These are phyloP conservation scores for Drosophila ustulata DNA, from an alignment of 2,888 invertebrate species.

Conservation along the genomic window DNA sequence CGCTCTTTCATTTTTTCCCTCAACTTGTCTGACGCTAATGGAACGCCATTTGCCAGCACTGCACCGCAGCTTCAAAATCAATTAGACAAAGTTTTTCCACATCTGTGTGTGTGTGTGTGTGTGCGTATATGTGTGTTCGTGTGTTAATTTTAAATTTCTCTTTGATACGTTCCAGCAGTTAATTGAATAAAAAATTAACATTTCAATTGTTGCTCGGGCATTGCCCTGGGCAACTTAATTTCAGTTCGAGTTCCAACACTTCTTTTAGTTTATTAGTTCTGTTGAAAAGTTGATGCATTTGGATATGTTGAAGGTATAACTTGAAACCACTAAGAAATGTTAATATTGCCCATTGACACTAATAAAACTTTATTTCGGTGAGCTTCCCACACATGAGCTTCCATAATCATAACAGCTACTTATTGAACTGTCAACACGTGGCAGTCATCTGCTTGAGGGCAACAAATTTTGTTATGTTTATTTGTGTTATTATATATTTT, in stretches of 20 bases:
- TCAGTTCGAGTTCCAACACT: slow-evolving; percentile 12
- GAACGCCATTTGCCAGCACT: slow-evolving; percentile 66
- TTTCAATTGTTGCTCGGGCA: slow-evolving; percentile 51
- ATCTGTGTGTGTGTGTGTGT: slow-evolving; percentile 15
- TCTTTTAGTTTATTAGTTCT: background rate
- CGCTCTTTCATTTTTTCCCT: slow-evolving; percentile 27
- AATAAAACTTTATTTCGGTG: slow-evolving; percentile 9
- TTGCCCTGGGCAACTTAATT: slow-evolving; percentile 14
- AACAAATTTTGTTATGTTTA: slow-evolving; percentile 39
- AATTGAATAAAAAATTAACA: slow-evolving; percentile 66
- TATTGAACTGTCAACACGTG: slow-evolving; percentile 21
- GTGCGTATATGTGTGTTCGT: slow-evolving; percentile 9
- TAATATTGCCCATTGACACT: background rate
- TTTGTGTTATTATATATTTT: slow-evolving; percentile 37
- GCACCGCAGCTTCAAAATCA: slow-evolving; percentile 64
- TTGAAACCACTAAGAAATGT: background rate
- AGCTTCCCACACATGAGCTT: background rate
- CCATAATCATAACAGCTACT: background rate
- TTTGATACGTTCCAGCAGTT: slow-evolving; percentile 44
- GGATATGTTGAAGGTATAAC: background rate
- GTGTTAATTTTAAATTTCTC: slow-evolving; percentile 50
- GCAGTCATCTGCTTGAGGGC: slow-evolving; percentile 22
- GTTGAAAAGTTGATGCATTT: background rate
- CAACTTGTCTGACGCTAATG: slow-evolving; percentile 66
- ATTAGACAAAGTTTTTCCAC: slow-evolving; percentile 71